Evolutionary conservation across 2,888 invertebrate species (phyloP).

Genomic region (Parnassius mnemosyne): DNA sequence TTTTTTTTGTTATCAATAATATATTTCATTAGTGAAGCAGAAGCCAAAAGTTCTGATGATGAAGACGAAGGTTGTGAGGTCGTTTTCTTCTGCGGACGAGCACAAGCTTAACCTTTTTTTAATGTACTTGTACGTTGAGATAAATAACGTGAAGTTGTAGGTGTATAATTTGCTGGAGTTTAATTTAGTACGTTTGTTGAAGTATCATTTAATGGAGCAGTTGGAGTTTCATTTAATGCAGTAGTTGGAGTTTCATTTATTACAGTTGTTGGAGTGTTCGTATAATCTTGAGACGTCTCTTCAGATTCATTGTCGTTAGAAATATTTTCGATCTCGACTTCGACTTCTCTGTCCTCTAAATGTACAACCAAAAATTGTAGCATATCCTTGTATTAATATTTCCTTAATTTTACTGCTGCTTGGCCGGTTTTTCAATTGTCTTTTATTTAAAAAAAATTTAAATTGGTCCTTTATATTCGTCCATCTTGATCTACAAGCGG

Average conservation of each 20-base stretch:
- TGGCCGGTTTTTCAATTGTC: constrained; percentile 13
- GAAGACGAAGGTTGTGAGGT: constrained; percentile 1
- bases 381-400: constrained; percentile 18
- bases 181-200: constrained; percentile 8
- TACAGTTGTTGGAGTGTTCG: constrained; percentile 15
- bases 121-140: background rate
- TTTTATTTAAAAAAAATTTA: constrained; percentile 12
- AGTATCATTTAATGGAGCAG: background rate
- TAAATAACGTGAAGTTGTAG: constrained; percentile 1
- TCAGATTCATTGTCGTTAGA: constrained; percentile 16
- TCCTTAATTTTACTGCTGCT: constrained; percentile 15
- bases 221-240: too few relatives aligned
- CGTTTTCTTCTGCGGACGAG: constrained; percentile 1
- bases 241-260: background rate
- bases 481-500: constrained; percentile 15
- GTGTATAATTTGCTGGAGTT: background rate
- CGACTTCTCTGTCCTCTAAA: constrained; percentile 16
- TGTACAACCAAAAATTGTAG: constrained; percentile 18
- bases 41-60: background rate
- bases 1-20: too few relatives aligned
- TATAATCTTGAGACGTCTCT: constrained; percentile 16
- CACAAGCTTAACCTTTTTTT: too few relatives aligned
- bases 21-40: background rate
- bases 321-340: constrained; percentile 18
- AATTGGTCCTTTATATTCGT: constrained; percentile 10